Conservation (phyloP, 2,888 invertebrate species). For the Osmoderma eremita region DNA sequence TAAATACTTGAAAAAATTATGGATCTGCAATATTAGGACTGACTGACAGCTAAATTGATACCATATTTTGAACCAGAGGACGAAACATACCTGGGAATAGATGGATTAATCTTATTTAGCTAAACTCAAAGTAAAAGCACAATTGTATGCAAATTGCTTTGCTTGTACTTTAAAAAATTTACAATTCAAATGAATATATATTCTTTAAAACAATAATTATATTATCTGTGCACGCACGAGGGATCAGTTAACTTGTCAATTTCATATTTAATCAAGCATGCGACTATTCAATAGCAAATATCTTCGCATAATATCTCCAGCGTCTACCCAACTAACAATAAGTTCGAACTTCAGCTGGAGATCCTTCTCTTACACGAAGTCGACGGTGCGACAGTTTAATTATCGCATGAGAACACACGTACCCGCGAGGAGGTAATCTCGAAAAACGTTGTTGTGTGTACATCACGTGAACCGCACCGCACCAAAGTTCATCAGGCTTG, state of each 20-base stretch:
- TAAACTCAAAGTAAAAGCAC: too few species aligned
- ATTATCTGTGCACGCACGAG: neutral
- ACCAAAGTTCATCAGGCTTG: slow-evolving; percentile 50
- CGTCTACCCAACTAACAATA: neutral
- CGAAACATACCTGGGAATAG: too few species aligned
- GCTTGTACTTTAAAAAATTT: neutral
- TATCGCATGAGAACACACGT: slow-evolving; percentile 44
- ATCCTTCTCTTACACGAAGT: slow-evolving; percentile 17
- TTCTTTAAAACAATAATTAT: neutral
- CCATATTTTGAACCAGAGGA: too few species aligned
- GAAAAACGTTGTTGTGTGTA: slow-evolving; percentile 31
- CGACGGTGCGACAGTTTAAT: slow-evolving; percentile 41
- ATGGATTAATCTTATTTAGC: too few species aligned
- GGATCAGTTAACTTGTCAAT: slow-evolving; percentile 12
- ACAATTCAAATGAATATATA: neutral
- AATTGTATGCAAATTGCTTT: slow-evolving; percentile 13
- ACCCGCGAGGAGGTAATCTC: slow-evolving; percentile 49
- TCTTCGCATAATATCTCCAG: slow-evolving; percentile 12
- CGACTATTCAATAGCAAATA: slow-evolving; percentile 26
- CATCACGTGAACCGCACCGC: slow-evolving; percentile 44
- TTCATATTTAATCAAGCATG: slow-evolving; percentile 33
- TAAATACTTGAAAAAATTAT: too few species aligned
- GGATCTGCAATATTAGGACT: too few species aligned
- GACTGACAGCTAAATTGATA: too few species aligned
- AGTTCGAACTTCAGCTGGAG: neutral